Conservation (phyloP, 2,888 invertebrate genomes). For the Nemurella pictetii region DNA sequence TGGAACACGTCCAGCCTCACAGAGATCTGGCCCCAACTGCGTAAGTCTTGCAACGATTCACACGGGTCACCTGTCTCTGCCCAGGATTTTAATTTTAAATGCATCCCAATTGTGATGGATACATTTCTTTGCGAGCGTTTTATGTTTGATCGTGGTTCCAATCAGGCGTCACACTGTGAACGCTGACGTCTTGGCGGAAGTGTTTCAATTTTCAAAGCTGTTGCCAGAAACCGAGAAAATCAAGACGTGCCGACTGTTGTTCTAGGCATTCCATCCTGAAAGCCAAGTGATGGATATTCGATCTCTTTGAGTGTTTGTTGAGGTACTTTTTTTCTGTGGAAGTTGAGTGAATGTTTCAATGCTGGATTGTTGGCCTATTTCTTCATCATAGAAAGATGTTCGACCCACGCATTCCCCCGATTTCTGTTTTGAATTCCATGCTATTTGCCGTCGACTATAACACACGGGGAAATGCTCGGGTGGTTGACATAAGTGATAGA, state of each 20-base stretch:
- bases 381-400: not conserved
- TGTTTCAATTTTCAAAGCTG: not conserved
- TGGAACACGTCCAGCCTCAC: constrained; percentile 80
- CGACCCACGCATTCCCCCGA: too few species aligned
- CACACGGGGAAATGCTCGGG: not conserved
- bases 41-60: constrained; percentile 59
- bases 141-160: too few species aligned
- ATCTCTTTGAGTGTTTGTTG: not conserved
- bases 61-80: too few species aligned
- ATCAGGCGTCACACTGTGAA: not conserved
- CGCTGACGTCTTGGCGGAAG: not conserved
- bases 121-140: too few species aligned
- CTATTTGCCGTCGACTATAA: not conserved
- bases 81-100: too few species aligned
- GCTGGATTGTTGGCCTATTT: not conserved
- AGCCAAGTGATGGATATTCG: not conserved
- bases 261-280: constrained; percentile 8
- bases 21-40: constrained; percentile 81
- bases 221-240: not conserved
- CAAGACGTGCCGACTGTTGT: not conserved
- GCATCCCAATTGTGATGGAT: too few species aligned
- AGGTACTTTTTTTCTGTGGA: not conserved
- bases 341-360: not conserved
- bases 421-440: not conserved
- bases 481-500: not conserved